These are phyloP conservation scores for Dysidea cf. avara DNA, from an alignment of 37 sponge, comb jelly and placozoan species.

Conservation along the genomic window DNA sequence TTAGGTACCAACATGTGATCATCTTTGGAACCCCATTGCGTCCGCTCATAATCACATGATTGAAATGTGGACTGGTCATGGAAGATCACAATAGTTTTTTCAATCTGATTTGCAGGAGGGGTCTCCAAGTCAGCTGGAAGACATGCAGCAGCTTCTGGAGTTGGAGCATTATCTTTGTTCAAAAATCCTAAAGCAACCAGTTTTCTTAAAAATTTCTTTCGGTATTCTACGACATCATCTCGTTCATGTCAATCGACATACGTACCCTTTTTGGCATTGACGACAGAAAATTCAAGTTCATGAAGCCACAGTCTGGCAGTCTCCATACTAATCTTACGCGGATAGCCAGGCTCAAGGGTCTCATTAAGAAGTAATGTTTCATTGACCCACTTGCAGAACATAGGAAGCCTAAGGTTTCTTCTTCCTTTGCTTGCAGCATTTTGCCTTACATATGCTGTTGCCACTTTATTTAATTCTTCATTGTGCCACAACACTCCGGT, in stretches of 20 bases:
- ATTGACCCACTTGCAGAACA: constrained; percentile 38
- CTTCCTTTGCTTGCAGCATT: constrained; percentile 34
- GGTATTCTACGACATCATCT: constrained; percentile 24
- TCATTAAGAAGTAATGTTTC: constrained; percentile 4
- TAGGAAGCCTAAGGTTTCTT: constrained; percentile 27
- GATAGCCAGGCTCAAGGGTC: constrained; percentile 34
- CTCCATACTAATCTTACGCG: constrained; percentile 12
- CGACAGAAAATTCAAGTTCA: too few species aligned
- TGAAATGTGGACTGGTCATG: constrained; percentile 18
- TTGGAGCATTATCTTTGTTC: not conserved
- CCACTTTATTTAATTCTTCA: constrained; percentile 14
- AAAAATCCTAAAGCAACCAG: not conserved
- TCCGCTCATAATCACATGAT: not conserved
- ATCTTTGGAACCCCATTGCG: constrained; percentile 1
- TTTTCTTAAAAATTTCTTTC: constrained; percentile 7
- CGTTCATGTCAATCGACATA: constrained; percentile 22
- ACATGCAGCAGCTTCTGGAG: not conserved
- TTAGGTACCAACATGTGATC: constrained; percentile 6
- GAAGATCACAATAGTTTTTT: constrained; percentile 10
- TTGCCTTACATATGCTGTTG: constrained; percentile 13
- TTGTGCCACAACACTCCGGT: constrained; percentile 19
- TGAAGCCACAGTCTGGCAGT: constrained; percentile 43
- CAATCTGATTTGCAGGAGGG: not conserved
- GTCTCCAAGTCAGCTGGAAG: not conserved
- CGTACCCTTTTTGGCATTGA: constrained; percentile 11